These are phyloP conservation scores for Drosophila lacertosa DNA, from an alignment of 1,140 invertebrate genomes.

Conservation along the genomic window DNA sequence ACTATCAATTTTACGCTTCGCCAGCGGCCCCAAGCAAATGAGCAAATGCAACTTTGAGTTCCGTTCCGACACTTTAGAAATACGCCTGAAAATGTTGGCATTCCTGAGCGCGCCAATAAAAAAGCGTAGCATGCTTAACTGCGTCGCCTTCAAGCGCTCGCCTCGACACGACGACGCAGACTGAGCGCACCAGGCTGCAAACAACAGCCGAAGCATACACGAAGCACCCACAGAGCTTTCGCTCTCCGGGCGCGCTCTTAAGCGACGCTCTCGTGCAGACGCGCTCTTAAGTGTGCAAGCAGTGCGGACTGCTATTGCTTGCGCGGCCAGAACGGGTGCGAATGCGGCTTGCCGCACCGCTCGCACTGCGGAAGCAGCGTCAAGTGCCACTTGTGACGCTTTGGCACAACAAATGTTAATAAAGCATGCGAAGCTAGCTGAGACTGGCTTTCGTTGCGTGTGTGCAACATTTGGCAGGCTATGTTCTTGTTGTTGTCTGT, in stretches of 20 bases:
- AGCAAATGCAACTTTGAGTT: conserved; percentile 13
- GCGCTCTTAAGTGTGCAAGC: conserved; percentile 39
- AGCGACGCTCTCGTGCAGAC: conserved; percentile 10
- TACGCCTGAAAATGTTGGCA: conserved; percentile 21
- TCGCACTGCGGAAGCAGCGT: conserved; percentile 57
- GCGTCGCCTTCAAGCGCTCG: conserved; percentile 29
- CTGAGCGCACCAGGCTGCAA: conserved; percentile 24
- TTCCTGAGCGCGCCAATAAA: neutral
- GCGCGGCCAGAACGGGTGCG: conserved; percentile 59
- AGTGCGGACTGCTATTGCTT: conserved; percentile 60
- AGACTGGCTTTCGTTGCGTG: conserved; percentile 19
- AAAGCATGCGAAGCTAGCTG: conserved; percentile 44
- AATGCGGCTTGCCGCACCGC: conserved; percentile 22
- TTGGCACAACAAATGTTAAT: conserved; percentile 57
- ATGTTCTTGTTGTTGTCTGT: conserved; percentile 12
- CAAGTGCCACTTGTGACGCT: conserved; percentile 69
- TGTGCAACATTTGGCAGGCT: conserved; percentile 58
- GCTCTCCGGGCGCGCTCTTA: conserved; percentile 45
- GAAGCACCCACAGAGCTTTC: conserved; percentile 20
- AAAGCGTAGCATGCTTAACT: conserved; percentile 28
- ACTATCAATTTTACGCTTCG: conserved; percentile 49
- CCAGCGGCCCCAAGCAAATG: conserved; percentile 10
- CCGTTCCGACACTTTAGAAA: conserved; percentile 14
- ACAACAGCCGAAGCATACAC: conserved; percentile 6
- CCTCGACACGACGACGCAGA: conserved; percentile 11